Evolutionary conservation across 2,113 vertebrate species (phyloP).

Genomic region (Hydrochoerus hydrochaeris): DNA sequence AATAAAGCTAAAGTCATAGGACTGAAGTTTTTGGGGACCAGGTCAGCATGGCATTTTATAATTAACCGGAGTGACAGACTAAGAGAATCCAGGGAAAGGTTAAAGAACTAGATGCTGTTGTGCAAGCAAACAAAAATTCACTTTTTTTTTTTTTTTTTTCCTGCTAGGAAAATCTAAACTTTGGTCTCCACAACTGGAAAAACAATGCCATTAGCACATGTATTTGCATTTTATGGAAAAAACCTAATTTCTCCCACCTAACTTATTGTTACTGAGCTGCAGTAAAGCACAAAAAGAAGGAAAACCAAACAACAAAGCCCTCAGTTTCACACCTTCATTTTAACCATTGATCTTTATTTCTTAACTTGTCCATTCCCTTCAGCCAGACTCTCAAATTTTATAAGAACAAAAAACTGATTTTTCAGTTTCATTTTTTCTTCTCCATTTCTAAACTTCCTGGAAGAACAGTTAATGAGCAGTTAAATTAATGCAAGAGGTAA

Average conservation of each 20-base stretch:
- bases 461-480: not conserved
- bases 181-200: not conserved
- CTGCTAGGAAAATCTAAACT: not conserved
- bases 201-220: not conserved
- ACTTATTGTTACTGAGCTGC: not conserved
- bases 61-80: not conserved
- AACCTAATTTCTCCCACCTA: not conserved
- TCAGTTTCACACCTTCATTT: not conserved
- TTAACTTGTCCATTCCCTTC: not conserved
- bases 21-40: not conserved
- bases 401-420: constrained; percentile 15
- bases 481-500: not conserved
- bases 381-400: not conserved
- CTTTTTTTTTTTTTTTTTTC: not conserved
- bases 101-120: not conserved
- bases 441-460: constrained; percentile 5
- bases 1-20: not conserved
- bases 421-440: not conserved
- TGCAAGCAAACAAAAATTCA: not conserved
- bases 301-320: not conserved
- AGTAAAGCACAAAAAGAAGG: not conserved
- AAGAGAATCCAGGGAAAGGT: not conserved
- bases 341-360: not conserved
- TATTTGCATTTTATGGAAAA: constrained; percentile 19
- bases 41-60: not conserved